Percentiles rank a stretch among this genome's conserved stretches.
phyloP scores from a whole-genome alignment of 2,797 vertebrate species.

The Telmatherina bonti region DNA sequence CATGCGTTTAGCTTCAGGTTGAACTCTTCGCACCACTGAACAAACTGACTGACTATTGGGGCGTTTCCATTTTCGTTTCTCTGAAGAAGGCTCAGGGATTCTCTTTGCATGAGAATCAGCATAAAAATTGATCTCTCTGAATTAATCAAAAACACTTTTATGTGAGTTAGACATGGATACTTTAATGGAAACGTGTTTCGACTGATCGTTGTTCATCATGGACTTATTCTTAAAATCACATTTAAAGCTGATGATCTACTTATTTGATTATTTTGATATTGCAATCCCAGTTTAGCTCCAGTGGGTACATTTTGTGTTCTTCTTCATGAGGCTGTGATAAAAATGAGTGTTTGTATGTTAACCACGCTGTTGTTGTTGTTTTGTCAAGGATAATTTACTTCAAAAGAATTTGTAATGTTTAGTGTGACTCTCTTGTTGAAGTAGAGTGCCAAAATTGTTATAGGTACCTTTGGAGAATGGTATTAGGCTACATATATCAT shows the following conservation, averaged over 20 bases:
- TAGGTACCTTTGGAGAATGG: neutral
- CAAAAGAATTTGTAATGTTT: neutral
- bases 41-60: no score
- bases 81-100: no score
- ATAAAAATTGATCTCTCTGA: neutral
- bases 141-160: neutral
- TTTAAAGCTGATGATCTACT: no score
- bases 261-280: neutral
- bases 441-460: neutral
- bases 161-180: neutral
- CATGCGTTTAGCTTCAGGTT: no score
- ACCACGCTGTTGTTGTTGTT: neutral
- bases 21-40: no score
- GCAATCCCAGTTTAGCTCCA: neutral
- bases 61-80: no score
- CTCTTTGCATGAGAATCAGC: neutral
- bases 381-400: neutral
- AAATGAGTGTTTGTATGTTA: neutral
- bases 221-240: no score
- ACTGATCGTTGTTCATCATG: neutral
- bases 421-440: neutral
- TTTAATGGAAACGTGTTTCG: neutral
- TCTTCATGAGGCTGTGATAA: neutral
- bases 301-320: neutral
- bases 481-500: neutral